Evolutionary conservation across 1,140 invertebrate species (phyloP).

Genomic region (Popillia japonica): DNA sequence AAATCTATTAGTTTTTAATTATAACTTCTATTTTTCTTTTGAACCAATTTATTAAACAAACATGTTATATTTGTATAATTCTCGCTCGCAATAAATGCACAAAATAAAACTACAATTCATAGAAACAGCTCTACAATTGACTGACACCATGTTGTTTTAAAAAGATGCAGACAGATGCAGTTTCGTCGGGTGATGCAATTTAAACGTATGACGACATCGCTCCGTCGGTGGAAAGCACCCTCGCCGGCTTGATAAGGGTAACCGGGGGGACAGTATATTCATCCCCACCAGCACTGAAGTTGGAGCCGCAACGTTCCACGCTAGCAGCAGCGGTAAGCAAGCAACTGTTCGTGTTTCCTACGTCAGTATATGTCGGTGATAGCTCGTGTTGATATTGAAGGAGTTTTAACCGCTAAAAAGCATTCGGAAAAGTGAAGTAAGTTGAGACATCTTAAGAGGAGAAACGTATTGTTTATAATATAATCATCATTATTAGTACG

Average conservation of each 20-base stretch:
- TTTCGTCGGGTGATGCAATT: neutral
- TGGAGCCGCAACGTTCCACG: constrained; percentile 25
- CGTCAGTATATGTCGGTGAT: constrained; percentile 25
- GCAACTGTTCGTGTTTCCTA: constrained; percentile 6
- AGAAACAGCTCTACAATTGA: no score
- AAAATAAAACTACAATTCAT: no score
- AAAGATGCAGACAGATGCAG: constrained; percentile 14
- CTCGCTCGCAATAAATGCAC: no score
- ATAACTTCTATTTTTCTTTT: no score
- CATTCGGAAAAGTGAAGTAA: constrained; percentile 31
- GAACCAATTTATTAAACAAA: no score
- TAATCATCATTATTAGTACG: neutral
- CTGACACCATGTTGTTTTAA: neutral
- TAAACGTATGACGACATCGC: constrained; percentile 14
- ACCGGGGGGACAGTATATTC: constrained; percentile 28
- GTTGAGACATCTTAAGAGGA: constrained; percentile 15
- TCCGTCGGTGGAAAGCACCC: constrained; percentile 2
- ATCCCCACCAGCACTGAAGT: constrained; percentile 16
- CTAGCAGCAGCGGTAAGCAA: neutral
- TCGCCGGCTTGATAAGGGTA: constrained; percentile 17
- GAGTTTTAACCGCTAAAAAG: neutral
- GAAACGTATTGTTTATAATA: neutral
- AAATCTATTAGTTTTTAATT: no score
- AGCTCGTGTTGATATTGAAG: constrained; percentile 23
- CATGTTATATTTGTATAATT: no score